Evolutionary conservation across 2,888 invertebrate genomes (phyloP).

Genomic region (Leptinotarsa rubiginosa): DNA sequence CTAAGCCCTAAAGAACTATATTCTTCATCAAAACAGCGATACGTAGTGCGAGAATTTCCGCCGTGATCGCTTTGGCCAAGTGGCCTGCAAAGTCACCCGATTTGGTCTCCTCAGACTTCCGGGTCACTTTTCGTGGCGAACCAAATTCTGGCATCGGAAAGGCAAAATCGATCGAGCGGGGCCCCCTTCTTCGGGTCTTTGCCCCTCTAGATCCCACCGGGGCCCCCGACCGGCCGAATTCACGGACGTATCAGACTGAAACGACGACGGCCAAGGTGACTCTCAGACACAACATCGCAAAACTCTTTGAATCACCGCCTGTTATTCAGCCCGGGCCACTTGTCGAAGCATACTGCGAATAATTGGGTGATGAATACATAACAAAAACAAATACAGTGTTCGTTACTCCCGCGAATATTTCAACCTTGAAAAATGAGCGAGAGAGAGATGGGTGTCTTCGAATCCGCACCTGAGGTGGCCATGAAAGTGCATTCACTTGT

Average conservation of each 20-base stretch:
- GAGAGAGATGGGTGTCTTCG: constrained; percentile 27
- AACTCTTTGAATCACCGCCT: constrained; percentile 18
- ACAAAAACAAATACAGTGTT: constrained; percentile 33
- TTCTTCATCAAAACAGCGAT: no score
- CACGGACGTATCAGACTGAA: neutral
- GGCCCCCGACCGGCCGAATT: neutral
- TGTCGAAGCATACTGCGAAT: constrained; percentile 30
- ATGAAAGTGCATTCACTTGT: constrained; percentile 45
- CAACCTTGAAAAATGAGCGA: constrained; percentile 7
- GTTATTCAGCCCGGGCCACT: constrained; percentile 28
- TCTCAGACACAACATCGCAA: neutral
- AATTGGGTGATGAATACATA: constrained; percentile 37
- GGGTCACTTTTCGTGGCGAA: no score
- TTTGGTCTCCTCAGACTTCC: no score
- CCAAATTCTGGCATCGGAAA: no score
- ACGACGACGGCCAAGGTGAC: neutral
- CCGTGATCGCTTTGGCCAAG: no score
- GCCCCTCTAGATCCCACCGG: neutral
- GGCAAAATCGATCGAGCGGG: no score
- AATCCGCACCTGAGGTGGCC: constrained; percentile 41
- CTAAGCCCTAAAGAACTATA: no score
- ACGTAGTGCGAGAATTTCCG: no score
- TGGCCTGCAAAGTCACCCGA: no score
- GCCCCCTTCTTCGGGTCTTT: no score
- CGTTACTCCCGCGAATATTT: constrained; percentile 7